Evolutionary conservation across 2,888 invertebrate species (phyloP), one percentile per base, ranked within the genome.

Genomic region (Oscheius onirici): DNA sequence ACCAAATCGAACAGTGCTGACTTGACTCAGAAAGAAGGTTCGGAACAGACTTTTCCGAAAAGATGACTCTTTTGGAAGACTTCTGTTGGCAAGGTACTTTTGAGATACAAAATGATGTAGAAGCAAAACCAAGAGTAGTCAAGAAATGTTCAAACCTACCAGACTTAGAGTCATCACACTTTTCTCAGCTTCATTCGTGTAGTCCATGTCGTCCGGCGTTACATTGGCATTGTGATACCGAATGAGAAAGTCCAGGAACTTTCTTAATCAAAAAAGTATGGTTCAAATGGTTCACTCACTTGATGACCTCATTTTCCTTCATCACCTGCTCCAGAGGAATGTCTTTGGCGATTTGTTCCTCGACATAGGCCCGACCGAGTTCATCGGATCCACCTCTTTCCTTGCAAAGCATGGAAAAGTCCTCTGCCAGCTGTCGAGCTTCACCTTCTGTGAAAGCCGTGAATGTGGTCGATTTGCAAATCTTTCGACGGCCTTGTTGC

Each of bases 381-480:
- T 54, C 66, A 20, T 34, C 20, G 0, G 34, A n/a, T 28, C 54
- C 54, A 2, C 66, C 66, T 8, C 22, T 22, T 13, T 28, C 24
- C 15, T 8, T 2, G 20, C 34, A 5, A 8, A 68, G 26, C 17
- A 22, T 13, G 6, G n/a, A 13, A 20, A 58, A 57, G 46, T 68
- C 68, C 17, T 57, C 15, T 6, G 57, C 68, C 34, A 68, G 26
- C n/a, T 46, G 40, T 8, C 20, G 13, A 2, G 68, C 57, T 51
- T 68, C 68, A 15, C 26, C 68, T 57, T 68, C 68, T 24, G 57
- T 57, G 26, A 68, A 26, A n/a, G 57, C 68, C 5, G 68, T 68
- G 17, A 68, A 68, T 6, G 44, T 17, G 6, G 66, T 66, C 17
- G 41, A 26, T n/a, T 22, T 40, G 24, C 41, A 41, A 1, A 54